Conservation (phyloP, 2,113 vertebrate genomes). For the Crotalus viridis region DNA sequence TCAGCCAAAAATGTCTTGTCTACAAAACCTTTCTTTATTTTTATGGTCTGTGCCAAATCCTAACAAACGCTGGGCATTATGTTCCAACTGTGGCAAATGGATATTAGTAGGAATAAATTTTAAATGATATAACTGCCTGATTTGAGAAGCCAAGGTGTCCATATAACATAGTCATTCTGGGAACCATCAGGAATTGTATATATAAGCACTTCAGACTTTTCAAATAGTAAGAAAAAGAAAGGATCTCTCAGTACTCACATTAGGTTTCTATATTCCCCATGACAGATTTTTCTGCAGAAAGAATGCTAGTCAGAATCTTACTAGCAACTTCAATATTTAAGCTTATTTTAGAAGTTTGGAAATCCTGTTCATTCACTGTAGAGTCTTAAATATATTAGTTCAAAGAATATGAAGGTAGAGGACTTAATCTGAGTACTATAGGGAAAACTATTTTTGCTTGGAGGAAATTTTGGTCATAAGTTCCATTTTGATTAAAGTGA, state of each 20-base stretch:
- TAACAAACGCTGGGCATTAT: background rate
- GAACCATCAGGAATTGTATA: background rate
- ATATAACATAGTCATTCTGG: background rate
- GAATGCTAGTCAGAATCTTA: no score
- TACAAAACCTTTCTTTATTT: background rate
- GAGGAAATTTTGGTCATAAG: no score
- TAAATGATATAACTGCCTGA: background rate
- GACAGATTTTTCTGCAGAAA: no score
- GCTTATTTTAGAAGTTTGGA: no score
- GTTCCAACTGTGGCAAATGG: background rate
- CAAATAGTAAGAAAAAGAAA: background rate
- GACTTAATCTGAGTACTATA: background rate
- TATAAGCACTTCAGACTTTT: background rate
- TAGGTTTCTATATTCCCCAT: no score
- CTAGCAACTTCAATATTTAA: no score
- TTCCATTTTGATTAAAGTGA: no score
- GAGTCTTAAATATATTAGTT: background rate
- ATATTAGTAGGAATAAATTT: background rate
- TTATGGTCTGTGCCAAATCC: background rate
- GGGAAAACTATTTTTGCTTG: no score
- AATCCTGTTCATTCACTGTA: no score
- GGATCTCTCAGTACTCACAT: background rate
- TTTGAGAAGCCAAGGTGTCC: background rate
- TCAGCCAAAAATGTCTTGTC: background rate
- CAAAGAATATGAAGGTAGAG: background rate